Evolutionary conservation across 2,797 vertebrate species (phyloP).

Genomic region (Percopsis omiscomaycus): DNA sequence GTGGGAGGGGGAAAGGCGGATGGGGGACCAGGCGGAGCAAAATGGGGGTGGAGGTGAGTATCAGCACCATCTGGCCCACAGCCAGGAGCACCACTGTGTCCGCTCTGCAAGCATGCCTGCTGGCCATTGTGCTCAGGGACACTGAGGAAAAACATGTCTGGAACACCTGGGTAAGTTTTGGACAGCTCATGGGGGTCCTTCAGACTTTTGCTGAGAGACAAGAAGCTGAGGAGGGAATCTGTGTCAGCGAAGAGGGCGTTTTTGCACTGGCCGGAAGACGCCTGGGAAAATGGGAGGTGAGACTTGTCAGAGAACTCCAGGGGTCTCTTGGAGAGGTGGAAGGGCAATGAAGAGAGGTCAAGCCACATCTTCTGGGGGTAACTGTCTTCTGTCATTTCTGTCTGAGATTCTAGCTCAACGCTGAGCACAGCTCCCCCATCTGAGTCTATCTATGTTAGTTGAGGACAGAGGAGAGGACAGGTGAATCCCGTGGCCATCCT

Average conservation of each 20-base stretch:
- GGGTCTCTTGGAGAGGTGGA: constrained; percentile 69
- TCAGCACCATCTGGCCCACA: constrained; percentile 55
- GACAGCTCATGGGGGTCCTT: constrained; percentile 47
- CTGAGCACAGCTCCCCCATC: constrained; percentile 68
- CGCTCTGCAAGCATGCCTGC: constrained; percentile 31
- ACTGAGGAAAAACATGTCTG: constrained; percentile 57
- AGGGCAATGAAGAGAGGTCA: constrained; percentile 77
- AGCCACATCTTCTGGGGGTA: constrained; percentile 77
- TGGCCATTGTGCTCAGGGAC: constrained; percentile 52
- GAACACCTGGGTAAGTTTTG: constrained; percentile 51
- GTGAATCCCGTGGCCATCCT: constrained; percentile 82
- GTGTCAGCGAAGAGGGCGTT: constrained; percentile 74
- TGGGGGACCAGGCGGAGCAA: not conserved
- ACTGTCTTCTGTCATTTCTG: constrained; percentile 73
- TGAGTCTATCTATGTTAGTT: constrained; percentile 79
- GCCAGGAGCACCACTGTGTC: constrained; percentile 20
- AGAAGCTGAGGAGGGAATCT: constrained; percentile 61
- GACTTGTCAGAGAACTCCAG: constrained; percentile 61
- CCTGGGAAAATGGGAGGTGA: constrained; percentile 62
- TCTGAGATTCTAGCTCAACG: constrained; percentile 75
- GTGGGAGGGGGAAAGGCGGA: constrained; percentile 28
- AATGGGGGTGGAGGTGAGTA: constrained; percentile 24
- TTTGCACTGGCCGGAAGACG: constrained; percentile 72
- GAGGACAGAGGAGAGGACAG: constrained; percentile 80
- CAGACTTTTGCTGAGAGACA: constrained; percentile 51